These are phyloP conservation scores for Lipophrys pholis DNA, from an alignment of 2,113 vertebrate species.

Conservation along the genomic window DNA sequence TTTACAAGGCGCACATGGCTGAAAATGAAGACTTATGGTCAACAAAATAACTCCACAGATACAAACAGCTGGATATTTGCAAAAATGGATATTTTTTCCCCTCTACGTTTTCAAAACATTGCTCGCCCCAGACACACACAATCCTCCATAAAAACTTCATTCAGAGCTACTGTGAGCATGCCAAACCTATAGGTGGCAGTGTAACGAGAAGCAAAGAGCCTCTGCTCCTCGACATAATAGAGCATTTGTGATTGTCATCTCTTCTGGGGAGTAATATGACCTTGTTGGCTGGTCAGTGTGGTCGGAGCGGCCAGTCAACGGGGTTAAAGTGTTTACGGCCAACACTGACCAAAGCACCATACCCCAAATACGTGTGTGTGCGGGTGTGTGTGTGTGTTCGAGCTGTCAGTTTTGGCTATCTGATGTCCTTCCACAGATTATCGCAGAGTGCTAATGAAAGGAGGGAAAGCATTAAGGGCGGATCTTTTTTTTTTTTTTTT, in stretches of 20 bases:
- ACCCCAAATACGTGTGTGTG: too few species aligned
- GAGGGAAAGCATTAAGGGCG: slow-evolving; percentile 9
- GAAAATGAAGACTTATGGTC: too few species aligned
- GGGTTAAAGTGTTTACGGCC: neutral
- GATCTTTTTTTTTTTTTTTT: too few species aligned
- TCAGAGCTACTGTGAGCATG: too few species aligned
- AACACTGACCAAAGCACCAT: slow-evolving; percentile 2
- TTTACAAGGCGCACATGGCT: neutral
- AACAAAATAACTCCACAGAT: too few species aligned
- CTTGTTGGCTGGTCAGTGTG: neutral
- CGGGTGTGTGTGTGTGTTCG: slow-evolving; percentile 2
- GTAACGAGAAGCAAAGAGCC: too few species aligned
- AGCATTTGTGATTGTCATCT: neutral
- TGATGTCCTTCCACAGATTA: slow-evolving; percentile 49
- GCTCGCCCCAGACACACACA: too few species aligned
- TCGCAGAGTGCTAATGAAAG: slow-evolving; percentile 38
- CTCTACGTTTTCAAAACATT: too few species aligned
- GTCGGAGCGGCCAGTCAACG: neutral
- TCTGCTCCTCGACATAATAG: too few species aligned
- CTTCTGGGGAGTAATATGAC: neutral
- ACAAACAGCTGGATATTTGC: too few species aligned
- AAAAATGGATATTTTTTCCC: too few species aligned
- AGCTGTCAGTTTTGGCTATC: slow-evolving; percentile 12
- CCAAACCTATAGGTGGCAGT: too few species aligned
- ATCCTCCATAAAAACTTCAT: neutral